These are phyloP conservation scores for Gymnoscelis rufifasciata DNA, from an alignment of 2,888 invertebrate genomes.

Conservation along the genomic window DNA sequence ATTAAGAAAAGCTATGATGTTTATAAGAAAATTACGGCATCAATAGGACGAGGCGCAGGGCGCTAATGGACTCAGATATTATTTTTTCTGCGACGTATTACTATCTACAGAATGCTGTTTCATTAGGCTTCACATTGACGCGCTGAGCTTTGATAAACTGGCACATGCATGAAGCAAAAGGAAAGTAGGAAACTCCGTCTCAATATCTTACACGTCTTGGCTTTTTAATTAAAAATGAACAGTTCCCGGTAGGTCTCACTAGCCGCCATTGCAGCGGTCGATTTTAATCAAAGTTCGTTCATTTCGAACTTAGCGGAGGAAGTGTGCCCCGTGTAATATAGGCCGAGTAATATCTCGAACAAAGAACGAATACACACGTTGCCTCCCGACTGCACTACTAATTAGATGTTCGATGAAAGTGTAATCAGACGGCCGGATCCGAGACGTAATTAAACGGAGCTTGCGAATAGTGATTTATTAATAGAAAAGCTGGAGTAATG, in stretches of 20 bases:
- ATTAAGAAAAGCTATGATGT: no score
- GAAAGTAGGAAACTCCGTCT: neutral
- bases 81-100: no score
- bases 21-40: no score
- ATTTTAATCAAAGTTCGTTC: constrained; percentile 72
- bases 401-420: constrained; percentile 79
- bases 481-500: constrained; percentile 79
- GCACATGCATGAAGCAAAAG: neutral
- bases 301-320: constrained; percentile 62
- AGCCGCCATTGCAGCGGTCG: constrained; percentile 45
- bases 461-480: constrained; percentile 79
- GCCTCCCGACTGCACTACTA: constrained; percentile 68
- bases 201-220: constrained; percentile 7
- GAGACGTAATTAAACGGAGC: constrained; percentile 77
- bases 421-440: constrained; percentile 77
- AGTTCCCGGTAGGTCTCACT: constrained; percentile 25
- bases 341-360: constrained; percentile 66
- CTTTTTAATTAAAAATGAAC: constrained; percentile 24
- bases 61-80: no score
- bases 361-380: constrained; percentile 65
- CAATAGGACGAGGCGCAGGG: no score
- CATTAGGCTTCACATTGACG: no score
- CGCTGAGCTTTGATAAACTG: neutral
- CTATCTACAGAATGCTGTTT: no score
- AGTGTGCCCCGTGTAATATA: constrained; percentile 54